Evolutionary conservation across 2,888 invertebrate species (phyloP).

Genomic region (Meliscaeva auricollis): DNA sequence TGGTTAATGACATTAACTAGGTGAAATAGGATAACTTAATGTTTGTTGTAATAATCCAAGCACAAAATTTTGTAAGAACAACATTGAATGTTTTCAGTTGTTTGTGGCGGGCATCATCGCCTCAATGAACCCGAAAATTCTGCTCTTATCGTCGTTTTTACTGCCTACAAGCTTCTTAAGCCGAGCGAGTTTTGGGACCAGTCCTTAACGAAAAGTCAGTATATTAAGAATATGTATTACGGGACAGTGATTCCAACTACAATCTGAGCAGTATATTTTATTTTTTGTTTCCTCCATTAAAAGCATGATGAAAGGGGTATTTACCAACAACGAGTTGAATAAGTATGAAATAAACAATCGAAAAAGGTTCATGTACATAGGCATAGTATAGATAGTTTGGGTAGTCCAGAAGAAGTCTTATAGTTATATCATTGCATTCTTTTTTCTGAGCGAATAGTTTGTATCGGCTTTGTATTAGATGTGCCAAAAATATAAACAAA

Average conservation of each 20-base stretch:
- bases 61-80: background rate
- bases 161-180: background rate
- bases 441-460: too few relatives aligned
- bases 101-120: constrained; percentile 15
- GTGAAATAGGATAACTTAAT: background rate
- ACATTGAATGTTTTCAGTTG: constrained; percentile 5
- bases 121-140: constrained; percentile 18
- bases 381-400: background rate
- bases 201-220: constrained; percentile 6
- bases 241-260: constrained; percentile 9
- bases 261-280: constrained; percentile 9
- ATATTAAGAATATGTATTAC: constrained; percentile 16
- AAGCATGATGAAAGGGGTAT: constrained; percentile 4
- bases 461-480: too few relatives aligned
- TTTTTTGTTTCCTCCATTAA: constrained; percentile 18
- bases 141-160: background rate
- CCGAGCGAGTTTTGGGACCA: background rate
- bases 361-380: background rate
- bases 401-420: too few relatives aligned
- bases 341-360: background rate
- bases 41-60: constrained; percentile 7
- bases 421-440: too few relatives aligned
- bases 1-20: constrained; percentile 16
- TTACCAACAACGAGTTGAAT: background rate
- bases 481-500: too few relatives aligned